Base-by-base conservation (phyloP, 2,113 vertebrate species). In the Shinisaurus crocodilurus region DNA sequence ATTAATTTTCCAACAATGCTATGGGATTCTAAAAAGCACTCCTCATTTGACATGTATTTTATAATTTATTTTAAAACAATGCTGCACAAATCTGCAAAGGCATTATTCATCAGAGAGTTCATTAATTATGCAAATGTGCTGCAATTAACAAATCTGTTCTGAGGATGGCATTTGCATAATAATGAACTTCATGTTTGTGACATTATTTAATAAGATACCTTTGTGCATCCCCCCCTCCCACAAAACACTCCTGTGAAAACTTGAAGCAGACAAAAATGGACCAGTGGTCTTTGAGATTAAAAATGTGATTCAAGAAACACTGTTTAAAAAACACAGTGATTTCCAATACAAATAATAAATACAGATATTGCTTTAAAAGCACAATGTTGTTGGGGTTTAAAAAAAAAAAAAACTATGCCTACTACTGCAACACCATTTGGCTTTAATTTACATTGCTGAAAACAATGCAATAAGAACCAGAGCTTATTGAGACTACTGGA, bases 61-160 rank as follows among this genome's bases (percentile, higher is more conserved):
- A 98, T 98, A 98, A 98, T 98, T 98, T 98, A 98, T 98, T 98
- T 98, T 97, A 96, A 97, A 98, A 98, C 97, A 98, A 97, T 97
- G 96, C 97, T 96, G 97, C 97, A 97, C 97, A 98, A 98, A 98
- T 98, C 97, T 98, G 97, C 98, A 97, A 98, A 98, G 97, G 97
- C 97, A 98, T 98, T 98, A 98, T 98, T 98, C 98, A 98, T 98
- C 97, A 96, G 98, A 98, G 97, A 98, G 97, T 98, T 98, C 98
- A 98, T 98, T 98, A 98, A 98, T 98, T 98, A 98, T 98, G 98
- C 97, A 98, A 98, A 98, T 98, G 97, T 98, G 97, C 96, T 98
- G 97, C 98, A 98, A 98, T 98, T 98, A 98, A 98, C 98, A 98
- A 98, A 98, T 98, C 97, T 98, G 98, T 98, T 98, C 97, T 96